Conservation (phyloP, 2,113 vertebrate genomes). For the Sus scrofa region DNA sequence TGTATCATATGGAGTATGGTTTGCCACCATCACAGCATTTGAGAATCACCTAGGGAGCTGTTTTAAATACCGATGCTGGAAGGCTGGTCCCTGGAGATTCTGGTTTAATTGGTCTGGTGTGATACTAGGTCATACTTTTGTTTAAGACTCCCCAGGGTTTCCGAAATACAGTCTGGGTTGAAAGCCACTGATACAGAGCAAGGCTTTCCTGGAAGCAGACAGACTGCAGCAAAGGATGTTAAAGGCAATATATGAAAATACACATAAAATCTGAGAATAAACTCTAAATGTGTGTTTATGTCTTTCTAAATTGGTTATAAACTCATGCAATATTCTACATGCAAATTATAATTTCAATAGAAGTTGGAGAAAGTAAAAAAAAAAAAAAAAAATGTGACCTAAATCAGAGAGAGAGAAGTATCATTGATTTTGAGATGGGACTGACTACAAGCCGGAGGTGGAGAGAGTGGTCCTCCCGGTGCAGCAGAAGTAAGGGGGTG, state of each 20-base stretch:
- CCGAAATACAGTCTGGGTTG: neutral
- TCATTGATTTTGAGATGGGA: neutral
- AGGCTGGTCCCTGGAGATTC: neutral
- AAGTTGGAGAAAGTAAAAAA: neutral
- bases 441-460: accelerated
- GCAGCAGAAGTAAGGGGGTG: neutral
- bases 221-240: neutral
- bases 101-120: slow-evolving; percentile 54
- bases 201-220: neutral
- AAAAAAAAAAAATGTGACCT: neutral
- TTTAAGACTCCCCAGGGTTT: neutral
- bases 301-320: neutral
- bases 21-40: neutral
- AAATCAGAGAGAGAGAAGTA: neutral
- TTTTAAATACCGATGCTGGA: slow-evolving; percentile 59
- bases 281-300: neutral
- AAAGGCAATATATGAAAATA: neutral
- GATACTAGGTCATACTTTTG: neutral
- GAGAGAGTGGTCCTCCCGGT: neutral
- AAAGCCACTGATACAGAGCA: neutral
- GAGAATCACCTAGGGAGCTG: neutral
- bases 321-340: neutral
- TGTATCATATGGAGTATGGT: neutral
- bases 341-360: neutral
- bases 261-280: slow-evolving; percentile 17